These are phyloP conservation scores for Ariopsis seemanni DNA, from an alignment of 2,113 vertebrate genomes.

Conservation along the genomic window DNA sequence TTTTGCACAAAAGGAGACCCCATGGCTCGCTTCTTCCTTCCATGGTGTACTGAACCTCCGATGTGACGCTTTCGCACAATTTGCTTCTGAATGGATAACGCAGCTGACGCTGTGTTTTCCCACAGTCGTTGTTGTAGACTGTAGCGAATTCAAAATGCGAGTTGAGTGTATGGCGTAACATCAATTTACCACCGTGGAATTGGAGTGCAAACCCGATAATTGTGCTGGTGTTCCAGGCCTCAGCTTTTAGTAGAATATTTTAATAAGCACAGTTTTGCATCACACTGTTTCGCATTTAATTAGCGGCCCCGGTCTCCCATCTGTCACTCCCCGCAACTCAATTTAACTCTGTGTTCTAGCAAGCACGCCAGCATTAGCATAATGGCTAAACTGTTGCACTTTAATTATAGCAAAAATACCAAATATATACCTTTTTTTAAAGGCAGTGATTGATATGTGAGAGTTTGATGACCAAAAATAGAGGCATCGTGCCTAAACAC, in stretches of 20 bases:
- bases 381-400: conserved; percentile 50
- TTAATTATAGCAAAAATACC: conserved; percentile 46
- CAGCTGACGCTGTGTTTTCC: conserved; percentile 35
- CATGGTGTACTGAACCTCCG: conserved; percentile 41
- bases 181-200: conserved; percentile 57
- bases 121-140: conserved; percentile 48
- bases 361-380: conserved; percentile 49
- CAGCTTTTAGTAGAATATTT: conserved; percentile 58
- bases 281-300: conserved; percentile 57
- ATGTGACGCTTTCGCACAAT: conserved; percentile 23
- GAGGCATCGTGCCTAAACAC: not conserved
- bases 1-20: not conserved
- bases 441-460: conserved; percentile 14
- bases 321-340: conserved; percentile 50
- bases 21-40: not conserved
- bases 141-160: conserved; percentile 49
- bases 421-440: conserved; percentile 38
- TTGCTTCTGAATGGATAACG: conserved; percentile 48
- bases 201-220: conserved; percentile 57
- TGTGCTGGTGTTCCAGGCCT: conserved; percentile 55
- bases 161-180: conserved; percentile 54
- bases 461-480: conserved; percentile 37
- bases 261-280: conserved; percentile 60
- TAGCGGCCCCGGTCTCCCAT: conserved; percentile 53
- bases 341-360: conserved; percentile 51